Base-by-base conservation (phyloP, 2,797 vertebrate species). In the Astyanax mexicanus region DNA sequence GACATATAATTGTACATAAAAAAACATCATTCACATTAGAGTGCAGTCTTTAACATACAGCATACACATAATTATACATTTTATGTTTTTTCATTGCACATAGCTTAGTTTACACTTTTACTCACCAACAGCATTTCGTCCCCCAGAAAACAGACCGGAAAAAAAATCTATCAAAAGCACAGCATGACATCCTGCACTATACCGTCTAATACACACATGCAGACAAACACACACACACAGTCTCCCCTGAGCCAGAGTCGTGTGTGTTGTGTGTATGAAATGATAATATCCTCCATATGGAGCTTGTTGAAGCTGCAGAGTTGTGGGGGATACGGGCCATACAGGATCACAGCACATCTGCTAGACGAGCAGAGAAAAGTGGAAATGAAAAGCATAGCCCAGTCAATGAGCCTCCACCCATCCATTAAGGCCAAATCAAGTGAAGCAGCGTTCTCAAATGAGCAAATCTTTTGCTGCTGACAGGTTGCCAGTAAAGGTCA, bases 401-500 rank as follows among this genome's bases (percentile, higher is more conserved):
- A 67, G 64, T 47, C 17, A 47, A 35, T 23, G 45, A 51, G 29
- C 29, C 65, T 51, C 27, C 51, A 68, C 27, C 29, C 44, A 21
- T 37, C 44, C 35, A 68, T 51, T 67, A 67, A 35, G 25, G 15
- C 6, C 57, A 62, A 17, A 52, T 52, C 23, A 52, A 76, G 25
- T 17, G 12, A 15, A 17, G 25, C 21, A 60, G 0, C n/a, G 38
- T 64, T 44, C 61, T 15, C 40, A 65, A 65, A 45, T 23, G 40
- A 55, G 4, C 1, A 17, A 61, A 47, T 38, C 32, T 38, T 45
- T 49, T 35, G 11, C 58, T 55, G n/a, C 38, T 62, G 37, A 7
- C 65, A 68, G 65, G 29, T 51, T 23, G 32, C 32, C 58, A 52
- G 45, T 17, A 76, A 88, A 89, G 89, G 88, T 91, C 83, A 86